phyloP scores from a whole-genome alignment of 2,113 vertebrate species.

The Dromas ardeola region DNA sequence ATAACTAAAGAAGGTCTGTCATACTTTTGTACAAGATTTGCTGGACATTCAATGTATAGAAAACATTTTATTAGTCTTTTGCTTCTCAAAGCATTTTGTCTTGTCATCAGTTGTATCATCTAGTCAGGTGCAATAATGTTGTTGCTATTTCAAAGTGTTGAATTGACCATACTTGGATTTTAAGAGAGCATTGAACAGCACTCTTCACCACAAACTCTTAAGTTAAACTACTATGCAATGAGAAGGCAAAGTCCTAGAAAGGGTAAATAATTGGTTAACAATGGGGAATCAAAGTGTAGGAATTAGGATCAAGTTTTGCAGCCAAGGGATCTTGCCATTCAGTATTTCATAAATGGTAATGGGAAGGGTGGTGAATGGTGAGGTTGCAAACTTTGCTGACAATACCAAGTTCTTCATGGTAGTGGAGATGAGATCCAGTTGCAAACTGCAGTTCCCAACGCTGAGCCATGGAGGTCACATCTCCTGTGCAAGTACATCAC shows the following conservation, averaged over 20 bases:
- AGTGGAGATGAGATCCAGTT: not conserved
- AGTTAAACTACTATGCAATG: not conserved
- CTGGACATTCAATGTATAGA: not conserved
- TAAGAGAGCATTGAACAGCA: not conserved
- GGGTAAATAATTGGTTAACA: not conserved
- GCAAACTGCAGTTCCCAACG: not conserved
- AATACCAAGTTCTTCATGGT: not conserved
- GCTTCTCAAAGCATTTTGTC: not conserved
- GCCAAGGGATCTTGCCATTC: not conserved
- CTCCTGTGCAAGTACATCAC: not conserved
- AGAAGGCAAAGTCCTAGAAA: not conserved
- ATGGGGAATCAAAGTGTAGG: not conserved
- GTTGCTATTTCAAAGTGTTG: not conserved
- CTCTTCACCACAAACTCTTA: not conserved
- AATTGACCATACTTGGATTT: not conserved
- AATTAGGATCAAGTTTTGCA: not conserved
- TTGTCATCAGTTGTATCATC: not conserved
- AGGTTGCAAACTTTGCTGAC: not conserved
- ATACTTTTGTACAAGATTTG: not conserved
- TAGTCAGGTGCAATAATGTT: not conserved
- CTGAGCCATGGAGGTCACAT: not conserved
- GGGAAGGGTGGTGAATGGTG: not conserved
- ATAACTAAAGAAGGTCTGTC: not conserved
- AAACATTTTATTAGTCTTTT: not conserved
- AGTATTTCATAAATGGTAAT: not conserved